phyloP scores from a whole-genome alignment of 2,888 invertebrate genomes.

The Ophioninae sp. region DNA sequence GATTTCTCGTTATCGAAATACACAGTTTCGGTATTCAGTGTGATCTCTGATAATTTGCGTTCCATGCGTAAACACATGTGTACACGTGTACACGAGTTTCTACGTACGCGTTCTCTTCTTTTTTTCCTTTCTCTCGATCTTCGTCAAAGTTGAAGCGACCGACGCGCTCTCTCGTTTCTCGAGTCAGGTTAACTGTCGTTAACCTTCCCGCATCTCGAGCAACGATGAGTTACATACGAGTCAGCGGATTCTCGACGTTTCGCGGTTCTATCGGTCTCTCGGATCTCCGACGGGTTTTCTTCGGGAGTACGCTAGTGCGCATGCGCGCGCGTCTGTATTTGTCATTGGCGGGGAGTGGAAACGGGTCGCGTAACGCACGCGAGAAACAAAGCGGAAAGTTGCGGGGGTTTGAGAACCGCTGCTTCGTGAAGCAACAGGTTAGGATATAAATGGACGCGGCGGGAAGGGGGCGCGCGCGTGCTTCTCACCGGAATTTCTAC shows the following conservation, averaged over 20 bases:
- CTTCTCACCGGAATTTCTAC: slow-evolving; percentile 2
- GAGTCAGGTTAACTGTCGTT: slow-evolving; percentile 75
- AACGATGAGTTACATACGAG: slow-evolving; percentile 47
- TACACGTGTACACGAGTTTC: not conserved
- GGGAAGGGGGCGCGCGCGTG: slow-evolving; percentile 23
- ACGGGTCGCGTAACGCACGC: slow-evolving; percentile 10
- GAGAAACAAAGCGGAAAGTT: slow-evolving; percentile 40
- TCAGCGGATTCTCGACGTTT: slow-evolving; percentile 37
- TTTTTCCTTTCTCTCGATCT: not conserved
- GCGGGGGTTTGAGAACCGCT: slow-evolving; percentile 34
- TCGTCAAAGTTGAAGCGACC: slow-evolving; percentile 70
- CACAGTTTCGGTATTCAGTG: not conserved
- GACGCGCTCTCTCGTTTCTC: slow-evolving; percentile 63
- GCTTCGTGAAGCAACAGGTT: slow-evolving; percentile 59
- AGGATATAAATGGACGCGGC: slow-evolving; percentile 19
- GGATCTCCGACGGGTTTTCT: slow-evolving; percentile 26
- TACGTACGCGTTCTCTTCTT: not conserved
- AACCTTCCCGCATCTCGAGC: slow-evolving; percentile 70
- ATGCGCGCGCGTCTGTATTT: not conserved
- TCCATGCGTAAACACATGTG: slow-evolving; percentile 1
- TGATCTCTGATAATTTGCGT: slow-evolving; percentile 11
- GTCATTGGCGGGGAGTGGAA: not conserved
- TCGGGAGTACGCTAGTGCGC: not conserved
- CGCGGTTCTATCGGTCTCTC: slow-evolving; percentile 26
- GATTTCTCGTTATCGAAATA: not conserved